Evolutionary conservation across 1,140 invertebrate genomes (phyloP).

Genomic region (Lysiphlebus fabarum): DNA sequence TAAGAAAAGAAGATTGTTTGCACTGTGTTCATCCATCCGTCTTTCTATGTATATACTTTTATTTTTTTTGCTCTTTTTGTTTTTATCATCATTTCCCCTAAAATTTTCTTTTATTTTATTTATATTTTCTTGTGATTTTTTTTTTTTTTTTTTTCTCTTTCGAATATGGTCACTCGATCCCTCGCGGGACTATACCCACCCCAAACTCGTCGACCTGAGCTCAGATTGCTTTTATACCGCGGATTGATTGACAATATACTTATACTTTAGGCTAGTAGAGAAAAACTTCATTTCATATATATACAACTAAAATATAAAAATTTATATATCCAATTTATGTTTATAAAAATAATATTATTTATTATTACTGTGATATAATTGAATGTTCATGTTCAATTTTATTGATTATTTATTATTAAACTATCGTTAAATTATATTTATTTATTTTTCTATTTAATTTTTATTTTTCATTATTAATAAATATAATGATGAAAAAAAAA

Average conservation of each 20-base stretch:
- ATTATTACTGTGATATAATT: too few species aligned
- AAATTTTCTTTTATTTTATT: slow-evolving; percentile 10
- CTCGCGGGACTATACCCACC: slow-evolving; percentile 44
- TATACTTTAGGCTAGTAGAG: slow-evolving; percentile 46
- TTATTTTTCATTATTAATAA: too few species aligned
- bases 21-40: slow-evolving; percentile 26
- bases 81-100: slow-evolving; percentile 10
- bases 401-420: too few species aligned
- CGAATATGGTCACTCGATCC: slow-evolving; percentile 35
- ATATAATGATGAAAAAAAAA: too few species aligned
- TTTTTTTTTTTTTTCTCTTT: slow-evolving; percentile 18
- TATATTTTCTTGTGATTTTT: not conserved
- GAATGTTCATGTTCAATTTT: too few species aligned
- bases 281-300: too few species aligned
- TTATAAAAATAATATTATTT: not conserved
- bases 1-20: slow-evolving; percentile 20
- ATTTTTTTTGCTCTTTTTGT: slow-evolving; percentile 19
- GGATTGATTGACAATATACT: slow-evolving; percentile 58
- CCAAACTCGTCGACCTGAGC: slow-evolving; percentile 49
- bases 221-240: slow-evolving; percentile 56
- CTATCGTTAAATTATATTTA: too few species aligned
- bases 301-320: too few species aligned
- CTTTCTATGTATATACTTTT: slow-evolving; percentile 25
- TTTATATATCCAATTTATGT: not conserved
- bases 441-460: too few species aligned